Conservation (phyloP, 2,113 vertebrate genomes). For the Dromaius novaehollandiae region DNA sequence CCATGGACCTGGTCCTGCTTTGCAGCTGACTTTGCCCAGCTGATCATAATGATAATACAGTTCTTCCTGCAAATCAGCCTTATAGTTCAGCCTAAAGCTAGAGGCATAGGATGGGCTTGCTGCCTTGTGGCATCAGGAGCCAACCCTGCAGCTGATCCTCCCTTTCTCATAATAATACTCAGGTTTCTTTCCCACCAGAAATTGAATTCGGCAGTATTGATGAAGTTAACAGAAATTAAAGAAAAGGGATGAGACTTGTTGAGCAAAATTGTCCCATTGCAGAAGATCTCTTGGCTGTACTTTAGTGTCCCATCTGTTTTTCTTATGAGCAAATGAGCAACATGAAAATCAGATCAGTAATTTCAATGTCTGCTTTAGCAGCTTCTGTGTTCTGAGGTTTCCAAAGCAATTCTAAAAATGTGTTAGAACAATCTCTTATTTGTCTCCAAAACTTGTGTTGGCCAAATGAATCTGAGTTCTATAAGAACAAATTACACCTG, state of each 20-base stretch:
- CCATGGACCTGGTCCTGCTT: background rate
- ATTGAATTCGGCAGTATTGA: background rate
- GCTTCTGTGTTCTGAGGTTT: slow-evolving; percentile 4
- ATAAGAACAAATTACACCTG: background rate
- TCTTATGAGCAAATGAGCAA: background rate
- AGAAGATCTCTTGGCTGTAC: background rate
- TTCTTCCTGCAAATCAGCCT: background rate
- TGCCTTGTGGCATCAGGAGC: accelerated
- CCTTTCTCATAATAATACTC: background rate
- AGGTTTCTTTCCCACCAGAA: slow-evolving; percentile 10
- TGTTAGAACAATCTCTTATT: background rate
- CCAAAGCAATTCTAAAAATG: background rate
- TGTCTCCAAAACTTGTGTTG: background rate
- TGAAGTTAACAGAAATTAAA: slow-evolving; percentile 11
- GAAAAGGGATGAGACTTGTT: background rate
- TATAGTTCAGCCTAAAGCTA: background rate
- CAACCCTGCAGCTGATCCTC: background rate
- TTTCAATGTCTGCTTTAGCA: slow-evolving; percentile 16
- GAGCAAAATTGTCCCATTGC: background rate
- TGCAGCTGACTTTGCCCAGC: background rate
- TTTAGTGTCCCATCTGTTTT: background rate
- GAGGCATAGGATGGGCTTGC: background rate
- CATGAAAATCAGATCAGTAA: slow-evolving; percentile 34
- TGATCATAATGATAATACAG: accelerated
- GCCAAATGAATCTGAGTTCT: background rate